Evolutionary conservation across 1,140 invertebrate species (phyloP), one percentile per base, ranked within the genome.

Genomic region (Drosophila orena): DNA sequence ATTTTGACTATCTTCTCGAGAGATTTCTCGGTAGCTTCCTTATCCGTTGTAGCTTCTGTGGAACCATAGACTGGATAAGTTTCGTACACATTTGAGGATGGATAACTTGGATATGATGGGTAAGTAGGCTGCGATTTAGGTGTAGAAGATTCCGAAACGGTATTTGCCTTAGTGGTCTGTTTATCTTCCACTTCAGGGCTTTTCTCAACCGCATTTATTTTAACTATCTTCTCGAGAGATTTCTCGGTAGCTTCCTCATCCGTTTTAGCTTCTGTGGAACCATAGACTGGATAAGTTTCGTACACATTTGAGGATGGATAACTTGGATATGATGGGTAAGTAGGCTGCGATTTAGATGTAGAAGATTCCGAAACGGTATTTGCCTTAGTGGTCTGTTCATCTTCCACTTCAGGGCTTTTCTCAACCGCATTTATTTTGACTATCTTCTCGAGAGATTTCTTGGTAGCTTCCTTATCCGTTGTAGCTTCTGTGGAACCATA

Each of bases 371-470:
- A 22, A 5, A 12, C 15, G 15, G 14, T 14, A 6, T 15, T 1
- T n/a, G 40, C n/a, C 15, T 17, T 7, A 0, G 34, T 49, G 7
- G 30, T 15, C 3, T 37, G 14, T 37, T 46, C 17, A 0, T 10
- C 15, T 8, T 30, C 0, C 27, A 8, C 8, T 30, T 43, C 30
- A 27, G 15, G 43, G 10, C 34, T 35, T 0, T 10, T 8, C 4
- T 40, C 4, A 0, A 42, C 64, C 0, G 30, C 58, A 27, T 68
- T 62, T 17, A 50, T 27, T n/a, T 62, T 68, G 2, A 68, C 17
- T 1, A 64, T 2, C 22, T 43, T 24, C 0, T 52, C 38, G 0
- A 50, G 3, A 0, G 64, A 5, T 6, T 5, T n/a, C 4, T 12
- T 4, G 3, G 42, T 22, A 3, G 40, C 4, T 10, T 11, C 5